Evolutionary conservation across 2,113 vertebrate genomes (phyloP), one percentile per base, ranked within the genome.

Genomic region (Ptilorrhoa leucosticta): DNA sequence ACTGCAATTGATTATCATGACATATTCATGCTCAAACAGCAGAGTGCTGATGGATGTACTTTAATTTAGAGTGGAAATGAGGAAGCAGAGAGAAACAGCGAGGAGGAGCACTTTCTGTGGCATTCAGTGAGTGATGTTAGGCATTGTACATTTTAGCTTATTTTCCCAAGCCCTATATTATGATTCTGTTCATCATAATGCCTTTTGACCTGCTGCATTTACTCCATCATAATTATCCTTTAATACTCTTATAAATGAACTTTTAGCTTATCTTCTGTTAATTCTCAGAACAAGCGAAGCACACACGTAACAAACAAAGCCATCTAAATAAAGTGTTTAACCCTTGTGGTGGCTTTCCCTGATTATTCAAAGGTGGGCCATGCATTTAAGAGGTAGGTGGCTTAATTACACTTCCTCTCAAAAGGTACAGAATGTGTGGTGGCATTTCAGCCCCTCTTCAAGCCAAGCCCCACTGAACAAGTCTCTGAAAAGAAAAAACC

Each of bases 161-260:
- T 98, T 98, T 98, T 90, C 79, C 96, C 94, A 91, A 97, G 96
- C 96, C 92, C 91, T 97, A 96, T 97, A 97, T 97, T 97, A 88
- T 95, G 97, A 96, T 96, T 98, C 97, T 96, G 96, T 97, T 95
- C 97, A 98, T 94, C 98, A 96, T 98, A 98, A 98, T 98, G 97
- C 98, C 95, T 98, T 97, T 98, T 97, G 97, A 98, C 98, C 97
- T 89, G 83, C 97, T 98, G 98, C 98, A 98, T 98, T 98, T 97
- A 98, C 97, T 98, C 97, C 97, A 98, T 98, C 98, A 98, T 98
- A 98, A 98, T 98, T 98, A 98, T 98, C 98, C 98, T 98, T 98
- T 98, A 98, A 98, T 98, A 98, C 98, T 98, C 98, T 98, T 98
- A 98, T 97, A 97, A 98, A 98, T 97, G 97, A 98, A 98, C 98